A percentile compares a stretch with the other conserved stretches of the same genome.
Evolutionary conservation across 2,888 invertebrate species (phyloP).

Genomic region (Phorcus lineatus): DNA sequence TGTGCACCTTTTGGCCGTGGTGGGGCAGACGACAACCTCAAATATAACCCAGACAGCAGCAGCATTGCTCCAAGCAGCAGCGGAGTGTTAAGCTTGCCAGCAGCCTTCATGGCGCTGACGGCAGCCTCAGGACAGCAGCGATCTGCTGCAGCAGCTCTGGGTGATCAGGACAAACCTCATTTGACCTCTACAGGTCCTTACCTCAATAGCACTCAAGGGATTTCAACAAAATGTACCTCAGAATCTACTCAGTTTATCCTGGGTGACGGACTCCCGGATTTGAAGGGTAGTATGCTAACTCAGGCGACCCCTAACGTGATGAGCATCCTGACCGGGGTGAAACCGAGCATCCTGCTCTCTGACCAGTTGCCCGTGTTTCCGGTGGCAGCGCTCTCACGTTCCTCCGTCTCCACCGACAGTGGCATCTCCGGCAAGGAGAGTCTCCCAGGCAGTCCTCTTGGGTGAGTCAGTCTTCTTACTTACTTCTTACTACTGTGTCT

Average conservation of each 20-base stretch:
- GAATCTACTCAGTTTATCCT: not conserved
- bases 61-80: not conserved
- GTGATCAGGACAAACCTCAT: slow-evolving; percentile 23
- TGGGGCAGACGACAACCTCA: not conserved
- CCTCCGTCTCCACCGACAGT: slow-evolving; percentile 24
- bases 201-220: slow-evolving; percentile 14
- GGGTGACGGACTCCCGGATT: slow-evolving; percentile 4
- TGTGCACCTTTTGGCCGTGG: slow-evolving; percentile 9
- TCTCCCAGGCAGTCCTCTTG: slow-evolving; percentile 18
- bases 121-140: slow-evolving; percentile 16
- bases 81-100: not conserved
- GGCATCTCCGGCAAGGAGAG: slow-evolving; percentile 26
- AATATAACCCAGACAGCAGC: not conserved
- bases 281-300: slow-evolving; percentile 3
- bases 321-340: slow-evolving; percentile 22
- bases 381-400: not conserved
- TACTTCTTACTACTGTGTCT: not conserved
- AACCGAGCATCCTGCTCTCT: not conserved
- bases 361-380: not conserved
- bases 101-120: not conserved
- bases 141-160: not conserved
- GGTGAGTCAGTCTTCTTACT: not conserved
- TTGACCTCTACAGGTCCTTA: slow-evolving; percentile 1
- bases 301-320: slow-evolving; percentile 21
- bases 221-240: slow-evolving; percentile 11